Percentiles rank a stretch among this genome's conserved stretches.
Conservation (phyloP, 2,888 invertebrate species). For the Agrochola lychnidis region DNA sequence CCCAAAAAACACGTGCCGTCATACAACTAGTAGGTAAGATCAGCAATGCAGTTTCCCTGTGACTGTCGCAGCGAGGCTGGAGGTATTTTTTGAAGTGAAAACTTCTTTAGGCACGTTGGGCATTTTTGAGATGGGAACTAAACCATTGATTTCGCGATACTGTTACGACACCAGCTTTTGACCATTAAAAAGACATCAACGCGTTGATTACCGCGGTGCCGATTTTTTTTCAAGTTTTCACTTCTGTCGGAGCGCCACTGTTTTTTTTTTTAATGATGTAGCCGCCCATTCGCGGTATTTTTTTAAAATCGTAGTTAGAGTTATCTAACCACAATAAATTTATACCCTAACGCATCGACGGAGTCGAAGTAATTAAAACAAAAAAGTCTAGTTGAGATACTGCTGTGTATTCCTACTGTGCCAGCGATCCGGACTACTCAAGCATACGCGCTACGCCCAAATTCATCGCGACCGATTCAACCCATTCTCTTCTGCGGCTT, state of each 20-base stretch:
- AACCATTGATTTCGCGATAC: too few species aligned
- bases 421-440: slow-evolving; percentile 3
- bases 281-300: neutral
- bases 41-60: too few species aligned
- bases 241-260: too few species aligned
- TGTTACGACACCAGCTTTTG: too few species aligned
- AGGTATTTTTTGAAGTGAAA: neutral
- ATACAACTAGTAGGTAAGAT: neutral
- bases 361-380: neutral
- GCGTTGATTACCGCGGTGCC: too few species aligned
- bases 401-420: neutral
- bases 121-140: too few species aligned
- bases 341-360: neutral
- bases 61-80: neutral
- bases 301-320: neutral
- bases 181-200: too few species aligned
- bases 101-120: too few species aligned
- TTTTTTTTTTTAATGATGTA: neutral
- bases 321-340: too few species aligned
- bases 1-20: neutral
- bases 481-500: slow-evolving; percentile 70
- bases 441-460: slow-evolving; percentile 35
- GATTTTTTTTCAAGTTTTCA: too few species aligned
- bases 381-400: neutral
- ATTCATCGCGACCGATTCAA: slow-evolving; percentile 62